Conservation (phyloP, 2,113 vertebrate genomes). For the Aptenodytes patagonicus region DNA sequence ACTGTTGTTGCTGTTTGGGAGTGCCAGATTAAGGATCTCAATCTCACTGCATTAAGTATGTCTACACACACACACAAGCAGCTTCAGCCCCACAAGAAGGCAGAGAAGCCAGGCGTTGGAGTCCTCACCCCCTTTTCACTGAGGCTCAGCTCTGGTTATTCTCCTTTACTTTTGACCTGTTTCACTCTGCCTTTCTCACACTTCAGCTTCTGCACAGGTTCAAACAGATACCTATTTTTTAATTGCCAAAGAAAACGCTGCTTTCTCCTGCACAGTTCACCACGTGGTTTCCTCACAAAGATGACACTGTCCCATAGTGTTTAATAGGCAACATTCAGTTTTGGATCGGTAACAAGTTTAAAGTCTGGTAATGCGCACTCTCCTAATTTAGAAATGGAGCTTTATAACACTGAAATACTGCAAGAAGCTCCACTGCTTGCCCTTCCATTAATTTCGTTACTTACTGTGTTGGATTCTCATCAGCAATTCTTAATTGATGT, state of each 20-base stretch:
- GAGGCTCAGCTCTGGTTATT: background rate
- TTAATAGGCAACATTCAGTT: background rate
- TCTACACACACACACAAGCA: background rate
- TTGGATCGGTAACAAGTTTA: background rate
- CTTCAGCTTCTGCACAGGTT: background rate
- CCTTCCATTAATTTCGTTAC: conserved; percentile 38
- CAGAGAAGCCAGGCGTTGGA: background rate
- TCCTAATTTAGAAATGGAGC: conserved; percentile 17
- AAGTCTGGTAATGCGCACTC: background rate
- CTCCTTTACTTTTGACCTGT: background rate
- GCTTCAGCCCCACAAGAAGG: background rate
- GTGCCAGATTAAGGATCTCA: background rate
- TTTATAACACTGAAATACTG: conserved; percentile 2
- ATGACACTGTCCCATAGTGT: conserved; percentile 3
- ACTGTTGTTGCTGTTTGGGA: background rate
- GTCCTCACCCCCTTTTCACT: background rate
- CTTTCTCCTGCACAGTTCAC: background rate
- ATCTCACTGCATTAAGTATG: background rate
- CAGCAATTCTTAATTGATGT: conserved; percentile 27
- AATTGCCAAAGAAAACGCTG: conserved; percentile 33
- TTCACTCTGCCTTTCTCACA: background rate
- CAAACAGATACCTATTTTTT: conserved; percentile 1
- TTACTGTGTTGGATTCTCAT: conserved; percentile 35
- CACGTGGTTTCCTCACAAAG: conserved; percentile 12
- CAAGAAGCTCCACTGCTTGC: conserved; percentile 10